Evolutionary conservation across 1,140 invertebrate genomes (phyloP), one percentile per base, ranked within the genome.

Genomic region (Diabrotica virgifera): DNA sequence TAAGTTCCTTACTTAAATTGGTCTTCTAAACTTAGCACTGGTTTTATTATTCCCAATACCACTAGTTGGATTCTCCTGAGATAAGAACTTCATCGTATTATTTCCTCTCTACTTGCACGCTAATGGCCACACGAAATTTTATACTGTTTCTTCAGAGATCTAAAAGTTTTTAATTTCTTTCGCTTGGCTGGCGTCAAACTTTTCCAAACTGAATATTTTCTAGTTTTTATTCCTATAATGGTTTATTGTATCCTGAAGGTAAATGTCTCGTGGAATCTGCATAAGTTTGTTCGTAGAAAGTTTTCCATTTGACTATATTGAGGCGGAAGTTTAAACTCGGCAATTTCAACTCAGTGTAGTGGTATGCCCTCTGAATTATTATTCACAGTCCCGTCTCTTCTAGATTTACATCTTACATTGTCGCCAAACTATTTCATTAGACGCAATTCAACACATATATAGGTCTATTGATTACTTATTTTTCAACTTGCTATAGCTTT

Each of bases 111-210:
- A 46, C 40, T 10, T 8, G 40, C n/a, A 46, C 40, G 40, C 40
- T 46, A 46, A 46, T 46, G 40, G 8, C 8, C 8, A 46, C 8
- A 46, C 40, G 6, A 46, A 8, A 46, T 46, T 8, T n/a, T n/a
- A 46, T 10, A 46, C 40, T 46, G 40, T 46, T 46, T 46, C 40
- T 46, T 46, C 8, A 46, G n/a, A 46, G 40, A 46, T 24, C 24
- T 46, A 46, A 46, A 46, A 46, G 40, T 46, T 46, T 46, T 46
- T 46, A 46, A 46, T 46, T 46, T 46, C 40, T 46, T 46, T 46
- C 40, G 40, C 40, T 46, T 46, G 40, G 8, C 40, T 46, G 8
- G 40, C 40, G n/a, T 46, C 40, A n/a, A 46, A 46, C 40, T 46
- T 46, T 46, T 46, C 24, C 40, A 46, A 46, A 46, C 40, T 46